Evolutionary conservation across 1,140 invertebrate species (phyloP), one percentile per base, ranked within the genome.

Genomic region (Papilio polytes): DNA sequence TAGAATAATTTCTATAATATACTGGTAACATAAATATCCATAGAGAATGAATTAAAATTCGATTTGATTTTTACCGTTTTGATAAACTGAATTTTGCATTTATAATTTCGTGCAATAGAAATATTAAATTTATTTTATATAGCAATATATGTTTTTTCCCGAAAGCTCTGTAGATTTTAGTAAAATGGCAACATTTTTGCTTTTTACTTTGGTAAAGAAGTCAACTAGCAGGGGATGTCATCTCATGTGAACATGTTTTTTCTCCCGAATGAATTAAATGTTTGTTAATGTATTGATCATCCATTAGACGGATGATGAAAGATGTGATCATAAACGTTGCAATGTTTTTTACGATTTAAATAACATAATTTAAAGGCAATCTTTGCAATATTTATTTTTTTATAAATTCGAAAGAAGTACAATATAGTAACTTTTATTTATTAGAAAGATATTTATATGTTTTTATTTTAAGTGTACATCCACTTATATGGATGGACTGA

Each of bases 401-500:
- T 85, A 83, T 79, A 81, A 83, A 84, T 84, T 85, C 80, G 82
- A 85, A 83, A 83, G 82, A 89, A 93, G 89, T 93, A 92, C 89
- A 92, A 91, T 89, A 81, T 87, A 74, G 85, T 91, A 48, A 80
- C 86, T 83, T 87, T 91, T 89, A 88, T 92, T 92, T 91, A 88
- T 91, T 89, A 84, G 86, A 84, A 86, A 86, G 85, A 87, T 85
- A 85, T 85, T 85, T 90, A 31, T 70, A 70, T 89, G 88, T 92
- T 90, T 90, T 88, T 88, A 88, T 85, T 85, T 82, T 83, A 81
- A 80, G 85, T 88, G 93, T 93, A 91, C 91, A 94, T 94, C 93
- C 89, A 87, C 89, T 88, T 83, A 82, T 89, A 92, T 80, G 90
- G 90, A 88, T 92, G 91, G 93, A 94, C 91, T 94, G 93, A 92